Evolutionary conservation across 2,888 invertebrate genomes (phyloP).

Genomic region (Alloplasta piceator): DNA sequence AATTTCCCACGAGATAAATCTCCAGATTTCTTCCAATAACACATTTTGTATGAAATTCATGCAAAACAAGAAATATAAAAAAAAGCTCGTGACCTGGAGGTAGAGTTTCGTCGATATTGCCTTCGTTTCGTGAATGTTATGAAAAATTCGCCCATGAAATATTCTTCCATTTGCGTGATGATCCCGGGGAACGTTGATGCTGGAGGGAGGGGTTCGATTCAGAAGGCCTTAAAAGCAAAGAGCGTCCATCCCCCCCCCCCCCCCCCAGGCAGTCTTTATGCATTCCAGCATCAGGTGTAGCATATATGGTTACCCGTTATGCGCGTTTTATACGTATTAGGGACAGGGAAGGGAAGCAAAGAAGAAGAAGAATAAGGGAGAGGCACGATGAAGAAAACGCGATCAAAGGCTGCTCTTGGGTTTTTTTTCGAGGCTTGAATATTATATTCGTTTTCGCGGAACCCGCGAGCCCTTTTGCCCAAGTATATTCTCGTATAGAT

Average conservation of each 20-base stretch:
- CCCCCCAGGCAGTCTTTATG: not conserved
- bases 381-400: constrained; percentile 41
- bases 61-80: too few relatives aligned
- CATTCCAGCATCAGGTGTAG: constrained; percentile 6
- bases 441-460: constrained; percentile 55
- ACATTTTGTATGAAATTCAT: too few relatives aligned
- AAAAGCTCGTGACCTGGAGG: too few relatives aligned
- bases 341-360: not conserved
- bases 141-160: constrained; percentile 16
- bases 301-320: not conserved
- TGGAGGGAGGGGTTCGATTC: constrained; percentile 12
- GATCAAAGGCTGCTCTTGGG: constrained; percentile 53
- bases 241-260: not conserved
- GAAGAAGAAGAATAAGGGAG: constrained; percentile 18
- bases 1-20: too few relatives aligned
- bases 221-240: constrained; percentile 28
- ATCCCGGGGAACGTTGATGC: constrained; percentile 2
- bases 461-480: constrained; percentile 31
- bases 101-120: not conserved
- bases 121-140: not conserved
- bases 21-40: too few relatives aligned
- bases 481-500: not conserved
- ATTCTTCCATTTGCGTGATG: constrained; percentile 45
- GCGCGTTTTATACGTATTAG: constrained; percentile 1
- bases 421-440: constrained; percentile 42